Conservation (phyloP, 2,888 invertebrate genomes). For the Odontothrips loti region DNA sequence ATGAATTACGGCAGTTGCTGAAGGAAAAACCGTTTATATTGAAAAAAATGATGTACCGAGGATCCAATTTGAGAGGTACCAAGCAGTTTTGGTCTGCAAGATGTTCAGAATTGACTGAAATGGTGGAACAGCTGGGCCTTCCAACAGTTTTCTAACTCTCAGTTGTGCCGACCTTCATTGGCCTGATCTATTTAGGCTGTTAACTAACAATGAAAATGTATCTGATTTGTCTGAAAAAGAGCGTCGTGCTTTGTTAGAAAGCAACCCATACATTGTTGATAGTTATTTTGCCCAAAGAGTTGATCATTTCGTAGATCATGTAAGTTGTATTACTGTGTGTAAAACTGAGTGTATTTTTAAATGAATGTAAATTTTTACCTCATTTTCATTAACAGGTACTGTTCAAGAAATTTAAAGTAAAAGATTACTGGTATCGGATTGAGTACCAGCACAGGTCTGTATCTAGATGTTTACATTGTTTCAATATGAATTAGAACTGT, state of each 20-base stretch:
- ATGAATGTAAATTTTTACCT: too few relatives aligned
- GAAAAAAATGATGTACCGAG: constrained; percentile 33
- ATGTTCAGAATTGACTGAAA: constrained; percentile 32
- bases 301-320: not conserved
- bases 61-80: constrained; percentile 33
- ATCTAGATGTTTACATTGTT: too few relatives aligned
- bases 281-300: too few relatives aligned
- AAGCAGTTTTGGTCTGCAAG: constrained; percentile 33
- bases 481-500: too few relatives aligned
- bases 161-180: constrained; percentile 36
- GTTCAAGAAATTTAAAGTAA: constrained; percentile 27
- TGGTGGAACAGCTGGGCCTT: constrained; percentile 35
- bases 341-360: too few relatives aligned
- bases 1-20: constrained; percentile 28
- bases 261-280: constrained; percentile 30
- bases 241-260: constrained; percentile 28
- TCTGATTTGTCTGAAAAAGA: not conserved
- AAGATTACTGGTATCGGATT: constrained; percentile 33
- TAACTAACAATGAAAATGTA: not conserved
- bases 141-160: constrained; percentile 37
- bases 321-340: constrained; percentile 35
- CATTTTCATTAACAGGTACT: too few relatives aligned
- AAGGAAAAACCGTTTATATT: constrained; percentile 27
- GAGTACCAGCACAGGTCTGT: constrained; percentile 32
- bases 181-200: constrained; percentile 33